Conservation (phyloP, 2,113 vertebrate genomes). For the Athene cunicularia region DNA sequence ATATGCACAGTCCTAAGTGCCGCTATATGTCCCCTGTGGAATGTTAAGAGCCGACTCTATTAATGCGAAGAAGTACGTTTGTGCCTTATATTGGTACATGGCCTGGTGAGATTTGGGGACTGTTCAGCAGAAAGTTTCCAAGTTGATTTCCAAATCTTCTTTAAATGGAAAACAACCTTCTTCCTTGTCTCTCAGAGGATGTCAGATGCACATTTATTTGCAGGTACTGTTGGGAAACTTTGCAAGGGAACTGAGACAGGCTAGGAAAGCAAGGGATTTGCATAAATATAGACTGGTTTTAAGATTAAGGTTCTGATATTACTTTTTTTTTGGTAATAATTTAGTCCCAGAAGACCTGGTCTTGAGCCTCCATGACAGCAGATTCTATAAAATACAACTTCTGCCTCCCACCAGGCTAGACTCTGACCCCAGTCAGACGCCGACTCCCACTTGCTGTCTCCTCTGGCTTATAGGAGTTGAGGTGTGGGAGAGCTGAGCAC, state of each 20-base stretch:
- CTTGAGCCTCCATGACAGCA: neutral
- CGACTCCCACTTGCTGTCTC: neutral
- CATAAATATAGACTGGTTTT: neutral
- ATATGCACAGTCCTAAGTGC: neutral
- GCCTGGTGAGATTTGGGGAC: neutral
- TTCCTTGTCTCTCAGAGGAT: neutral
- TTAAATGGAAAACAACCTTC: neutral
- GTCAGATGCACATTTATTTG: neutral
- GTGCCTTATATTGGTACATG: neutral
- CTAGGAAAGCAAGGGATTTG: neutral
- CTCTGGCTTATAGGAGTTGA: neutral
- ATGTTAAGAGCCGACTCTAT: neutral
- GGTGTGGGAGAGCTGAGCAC: neutral
- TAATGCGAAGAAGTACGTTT: neutral
- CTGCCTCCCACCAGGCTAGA: neutral
- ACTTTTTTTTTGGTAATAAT: neutral
- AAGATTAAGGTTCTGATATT: neutral
- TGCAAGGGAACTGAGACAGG: neutral
- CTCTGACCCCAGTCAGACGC: neutral
- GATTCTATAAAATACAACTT: neutral
- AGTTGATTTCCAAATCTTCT: neutral
- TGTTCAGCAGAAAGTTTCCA: neutral
- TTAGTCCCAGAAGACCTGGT: neutral
- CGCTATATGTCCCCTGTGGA: accelerated
- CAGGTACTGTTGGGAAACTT: neutral